Percentiles rank a stretch among this genome's conserved stretches.
phyloP scores from a whole-genome alignment of 2,888 invertebrate species.

The Eupithecia vulgata region DNA sequence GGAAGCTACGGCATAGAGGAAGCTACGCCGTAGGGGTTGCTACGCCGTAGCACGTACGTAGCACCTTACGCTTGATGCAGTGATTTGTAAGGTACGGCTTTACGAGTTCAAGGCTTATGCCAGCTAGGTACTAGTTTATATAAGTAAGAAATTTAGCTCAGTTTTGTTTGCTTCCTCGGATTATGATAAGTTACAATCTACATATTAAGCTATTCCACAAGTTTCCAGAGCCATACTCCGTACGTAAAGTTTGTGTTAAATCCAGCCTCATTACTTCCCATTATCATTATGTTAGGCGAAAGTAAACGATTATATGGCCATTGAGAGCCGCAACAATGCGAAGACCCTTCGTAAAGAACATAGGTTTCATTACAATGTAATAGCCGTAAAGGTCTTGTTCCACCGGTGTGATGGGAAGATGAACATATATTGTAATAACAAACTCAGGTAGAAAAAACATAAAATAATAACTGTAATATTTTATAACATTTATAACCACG shows the following conservation, averaged over 20 bases:
- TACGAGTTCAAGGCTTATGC: neutral
- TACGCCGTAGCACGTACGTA: conserved; percentile 2
- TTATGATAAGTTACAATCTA: neutral
- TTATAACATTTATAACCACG: no score
- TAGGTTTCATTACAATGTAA: conserved; percentile 21
- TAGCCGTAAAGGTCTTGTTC: conserved; percentile 9
- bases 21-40: neutral
- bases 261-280: conserved; percentile 26
- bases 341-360: conserved; percentile 28
- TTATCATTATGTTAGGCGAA: conserved; percentile 33
- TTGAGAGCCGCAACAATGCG: conserved; percentile 32
- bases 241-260: neutral
- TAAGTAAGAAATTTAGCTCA: neutral
- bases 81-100: neutral
- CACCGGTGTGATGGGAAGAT: neutral
- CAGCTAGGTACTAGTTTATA: neutral
- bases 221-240: neutral
- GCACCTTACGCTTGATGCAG: conserved; percentile 3
- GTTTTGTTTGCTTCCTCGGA: neutral
- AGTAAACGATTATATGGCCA: conserved; percentile 35
- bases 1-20: no score
- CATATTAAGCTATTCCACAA: neutral
- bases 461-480: no score
- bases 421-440: no score
- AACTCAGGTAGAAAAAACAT: no score